Evolutionary conservation across 2,888 invertebrate genomes (phyloP).

Genomic region (Dynastes grantii): DNA sequence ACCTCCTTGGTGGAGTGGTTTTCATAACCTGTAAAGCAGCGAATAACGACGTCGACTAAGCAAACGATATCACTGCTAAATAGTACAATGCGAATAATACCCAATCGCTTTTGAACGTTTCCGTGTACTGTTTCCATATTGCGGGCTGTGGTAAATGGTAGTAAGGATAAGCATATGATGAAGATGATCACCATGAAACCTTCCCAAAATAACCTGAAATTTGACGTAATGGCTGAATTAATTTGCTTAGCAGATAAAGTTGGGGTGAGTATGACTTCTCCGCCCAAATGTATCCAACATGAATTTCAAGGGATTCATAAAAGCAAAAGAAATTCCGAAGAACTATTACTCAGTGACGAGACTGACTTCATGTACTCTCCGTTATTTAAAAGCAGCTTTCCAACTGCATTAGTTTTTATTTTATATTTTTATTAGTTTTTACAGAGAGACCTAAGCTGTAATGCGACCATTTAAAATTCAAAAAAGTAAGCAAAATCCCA

Average conservation of each 20-base stretch:
- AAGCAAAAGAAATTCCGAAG: too few relatives aligned
- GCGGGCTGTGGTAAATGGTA: slow-evolving; percentile 14
- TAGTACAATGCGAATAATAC: neutral
- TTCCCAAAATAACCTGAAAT: slow-evolving; percentile 42
- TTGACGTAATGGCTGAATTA: neutral
- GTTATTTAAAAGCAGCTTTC: too few relatives aligned
- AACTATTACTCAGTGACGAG: too few relatives aligned
- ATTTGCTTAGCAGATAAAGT: neutral
- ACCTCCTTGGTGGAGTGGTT: slow-evolving; percentile 9
- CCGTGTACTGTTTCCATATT: neutral
- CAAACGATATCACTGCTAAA: slow-evolving; percentile 16
- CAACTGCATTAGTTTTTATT: too few relatives aligned
- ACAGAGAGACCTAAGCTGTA: too few relatives aligned
- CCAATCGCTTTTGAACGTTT: neutral
- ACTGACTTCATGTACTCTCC: too few relatives aligned
- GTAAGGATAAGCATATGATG: neutral
- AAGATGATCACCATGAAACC: slow-evolving; percentile 25
- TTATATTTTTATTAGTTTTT: too few relatives aligned
- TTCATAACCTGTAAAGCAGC: slow-evolving; percentile 28
- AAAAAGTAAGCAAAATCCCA: too few relatives aligned
- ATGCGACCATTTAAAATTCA: too few relatives aligned
- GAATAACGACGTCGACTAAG: neutral
- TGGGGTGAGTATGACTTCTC: too few relatives aligned
- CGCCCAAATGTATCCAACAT: too few relatives aligned
- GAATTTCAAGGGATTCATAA: too few relatives aligned